Evolutionary conservation across 2,888 invertebrate genomes (phyloP), one percentile per base, ranked within the genome.

Genomic region (Choristoneura rosaceana): DNA sequence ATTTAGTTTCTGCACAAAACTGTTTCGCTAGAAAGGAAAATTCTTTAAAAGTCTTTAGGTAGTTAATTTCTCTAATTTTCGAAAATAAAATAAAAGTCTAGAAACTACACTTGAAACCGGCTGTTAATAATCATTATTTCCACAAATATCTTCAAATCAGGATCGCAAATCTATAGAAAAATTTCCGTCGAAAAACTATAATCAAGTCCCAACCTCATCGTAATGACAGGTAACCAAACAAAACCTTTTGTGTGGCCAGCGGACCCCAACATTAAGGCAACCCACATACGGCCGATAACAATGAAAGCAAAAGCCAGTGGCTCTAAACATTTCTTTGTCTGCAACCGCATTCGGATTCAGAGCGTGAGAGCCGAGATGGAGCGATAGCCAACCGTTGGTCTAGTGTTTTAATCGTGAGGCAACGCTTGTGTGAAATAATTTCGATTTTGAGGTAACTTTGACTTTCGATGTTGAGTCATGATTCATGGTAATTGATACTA

Each of bases 231-330:
- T 52, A 52, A 4, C 52, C 41, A 2, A 50, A 9, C 12, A 8
- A 47, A 58, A 58, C 47, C 62, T 62, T 70, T 71, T 71, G 67
- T 71, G 62, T 68, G 63, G 38, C 38, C 15, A 59, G 62, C 71
- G 71, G 67, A 33, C 15, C 60, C 43, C 43, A 45, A 58, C 71
- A 71, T 68, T 71, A 71, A 71, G 69, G 73, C 69, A 73, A 73
- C 73, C 73, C 68, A 73, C 73, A 73, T 71, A 68, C 50, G 66
- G 50, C 70, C 55, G 71, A 62, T 62, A 71, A 73, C 73, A 73
- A 73, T 73, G 73, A 73, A 73, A 73, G 73, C 69, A 73, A 73
- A 69, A 73, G 73, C 68, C 73, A 69, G 58, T 73, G 71, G 71
- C 62, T 71, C 62, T 45, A 71, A 73, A 69, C 69, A 73, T 73